Evolutionary conservation across 2,888 invertebrate genomes (phyloP).

Genomic region (Nipponacmea schrenckii): DNA sequence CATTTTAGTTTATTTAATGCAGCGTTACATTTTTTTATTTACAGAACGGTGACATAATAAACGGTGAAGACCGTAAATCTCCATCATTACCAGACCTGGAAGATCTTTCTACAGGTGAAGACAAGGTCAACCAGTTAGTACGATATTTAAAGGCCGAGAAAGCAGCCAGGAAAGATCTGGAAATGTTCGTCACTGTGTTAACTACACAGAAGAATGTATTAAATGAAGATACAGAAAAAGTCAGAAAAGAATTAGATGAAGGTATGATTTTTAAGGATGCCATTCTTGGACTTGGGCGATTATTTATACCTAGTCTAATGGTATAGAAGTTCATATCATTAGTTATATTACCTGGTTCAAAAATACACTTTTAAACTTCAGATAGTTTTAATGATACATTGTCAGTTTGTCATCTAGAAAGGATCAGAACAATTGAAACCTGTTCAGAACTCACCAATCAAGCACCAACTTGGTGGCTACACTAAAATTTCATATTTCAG

Average conservation of each 20-base stretch:
- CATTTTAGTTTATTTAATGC: no score
- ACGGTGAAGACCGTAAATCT: slow-evolving; percentile 32
- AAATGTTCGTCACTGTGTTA: slow-evolving; percentile 71
- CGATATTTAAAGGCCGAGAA: slow-evolving; percentile 70
- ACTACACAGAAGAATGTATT: slow-evolving; percentile 70
- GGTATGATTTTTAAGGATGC: slow-evolving; percentile 42
- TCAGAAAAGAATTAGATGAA: slow-evolving; percentile 66
- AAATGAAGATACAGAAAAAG: slow-evolving; percentile 69
- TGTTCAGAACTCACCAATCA: no score
- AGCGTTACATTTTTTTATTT: no score
- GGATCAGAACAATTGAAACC: no score
- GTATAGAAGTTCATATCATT: no score
- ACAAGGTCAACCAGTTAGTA: slow-evolving; percentile 66
- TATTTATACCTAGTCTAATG: no score
- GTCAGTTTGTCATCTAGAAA: no score
- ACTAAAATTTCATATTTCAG: slow-evolving; percentile 37
- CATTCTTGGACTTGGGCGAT: no score
- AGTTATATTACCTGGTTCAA: no score
- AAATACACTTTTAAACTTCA: no score
- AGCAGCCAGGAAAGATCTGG: slow-evolving; percentile 68
- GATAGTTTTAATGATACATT: no score
- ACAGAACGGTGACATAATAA: background rate
- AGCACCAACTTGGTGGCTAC: no score
- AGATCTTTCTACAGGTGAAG: slow-evolving; percentile 49
- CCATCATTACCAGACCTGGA: slow-evolving; percentile 57